phyloP scores from a whole-genome alignment of 1,140 invertebrate species.

The Diabrotica undecimpunctata region DNA sequence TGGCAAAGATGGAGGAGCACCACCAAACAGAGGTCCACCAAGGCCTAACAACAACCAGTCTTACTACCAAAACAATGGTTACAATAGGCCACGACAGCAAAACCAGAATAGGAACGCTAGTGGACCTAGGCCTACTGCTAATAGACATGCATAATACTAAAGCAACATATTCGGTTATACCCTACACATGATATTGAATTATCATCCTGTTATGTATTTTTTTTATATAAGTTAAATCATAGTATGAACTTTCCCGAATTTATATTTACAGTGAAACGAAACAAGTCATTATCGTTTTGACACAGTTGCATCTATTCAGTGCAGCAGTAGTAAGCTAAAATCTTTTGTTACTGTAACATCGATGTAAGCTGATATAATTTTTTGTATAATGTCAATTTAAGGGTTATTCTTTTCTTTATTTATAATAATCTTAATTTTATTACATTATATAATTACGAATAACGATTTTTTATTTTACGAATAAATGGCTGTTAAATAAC shows the following conservation, averaged over 20 bases:
- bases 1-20: slow-evolving; percentile 15
- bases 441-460: too few species aligned
- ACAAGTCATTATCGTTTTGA: too few species aligned
- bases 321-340: too few species aligned
- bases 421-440: too few species aligned
- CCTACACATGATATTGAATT: slow-evolving; percentile 9
- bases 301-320: too few species aligned
- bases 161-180: not conserved
- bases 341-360: too few species aligned
- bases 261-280: too few species aligned
- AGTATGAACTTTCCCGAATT: not conserved
- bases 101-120: slow-evolving; percentile 11
- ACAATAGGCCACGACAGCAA: slow-evolving; percentile 35
- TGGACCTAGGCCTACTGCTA: slow-evolving; percentile 6
- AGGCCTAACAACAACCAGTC: slow-evolving; percentile 35
- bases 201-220: slow-evolving; percentile 4
- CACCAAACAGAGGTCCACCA: slow-evolving; percentile 22
- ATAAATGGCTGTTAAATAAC: too few species aligned
- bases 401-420: too few species aligned
- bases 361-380: too few species aligned
- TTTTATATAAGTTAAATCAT: not conserved
- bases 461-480: too few species aligned
- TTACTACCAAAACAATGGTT: slow-evolving; percentile 41
- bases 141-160: slow-evolving; percentile 11
- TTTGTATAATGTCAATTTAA: too few species aligned